Evolutionary conservation across 2,113 vertebrate species (phyloP), one percentile per base, ranked within the genome.

Genomic region (Solea solea): DNA sequence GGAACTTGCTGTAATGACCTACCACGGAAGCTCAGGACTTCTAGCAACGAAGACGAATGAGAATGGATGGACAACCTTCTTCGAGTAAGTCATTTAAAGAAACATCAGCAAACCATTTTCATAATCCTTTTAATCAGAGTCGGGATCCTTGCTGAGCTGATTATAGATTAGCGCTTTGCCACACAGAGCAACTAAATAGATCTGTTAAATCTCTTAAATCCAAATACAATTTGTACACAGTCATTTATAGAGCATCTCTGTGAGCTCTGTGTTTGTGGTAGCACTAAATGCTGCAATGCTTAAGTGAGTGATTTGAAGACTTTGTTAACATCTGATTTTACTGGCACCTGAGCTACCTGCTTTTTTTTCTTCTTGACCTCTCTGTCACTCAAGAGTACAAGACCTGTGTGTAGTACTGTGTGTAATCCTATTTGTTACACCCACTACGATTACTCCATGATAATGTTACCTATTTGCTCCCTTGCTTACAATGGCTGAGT

Each of bases 41-140:
- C 93, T 99, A 9, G 97, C 97, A 27, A 97, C 97, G 8, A 99
- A 98, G 92, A 99, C 95, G 55, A 95, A 98, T 71, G 96, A 99
- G 88, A 96, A 99, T 1, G 97, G 97, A 69, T 99, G 98, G 98
- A 98, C 97, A 3, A 98, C 96, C 0, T 99, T 99, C 91, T 99
- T 97, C 34, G 98, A 99, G 98, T 99, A 87, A 98, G 96, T 98
- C 82, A 61, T 56, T 34, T 60, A 7, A 34, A 72, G 27, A 72
- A n/a, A 44, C 25, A 61, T 72, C 71, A 72, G 3, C 40, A 51
- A 25, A 55, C 42, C 9, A 49, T 16, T 10, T 45, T 75, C 63
- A 5, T 49, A 76, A 77, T 63, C 40, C 1, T 69, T 15, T 52
- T 34, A 66, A 50, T 8, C 15, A 42, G 48, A 49, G 44, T 65